Evolutionary conservation across 2,888 invertebrate genomes (phyloP).

Genomic region (Andricus quercusramuli): DNA sequence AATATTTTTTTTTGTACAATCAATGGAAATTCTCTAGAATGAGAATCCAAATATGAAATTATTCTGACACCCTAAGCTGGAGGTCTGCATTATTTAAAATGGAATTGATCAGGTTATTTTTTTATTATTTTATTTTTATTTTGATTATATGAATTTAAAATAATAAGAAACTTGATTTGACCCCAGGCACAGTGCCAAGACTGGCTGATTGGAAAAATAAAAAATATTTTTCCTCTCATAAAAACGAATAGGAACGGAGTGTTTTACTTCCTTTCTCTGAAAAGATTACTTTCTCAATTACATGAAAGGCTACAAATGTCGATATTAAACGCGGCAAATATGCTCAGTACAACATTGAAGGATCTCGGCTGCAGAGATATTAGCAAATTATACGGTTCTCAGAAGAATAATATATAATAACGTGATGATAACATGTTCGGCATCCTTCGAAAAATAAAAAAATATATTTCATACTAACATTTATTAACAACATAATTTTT

Average conservation of each 20-base stretch:
- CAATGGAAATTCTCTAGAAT: too few relatives aligned
- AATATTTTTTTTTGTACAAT: too few relatives aligned
- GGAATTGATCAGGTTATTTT: too few relatives aligned
- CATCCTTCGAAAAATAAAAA: background rate
- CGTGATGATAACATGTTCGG: background rate
- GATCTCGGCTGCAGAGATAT: background rate
- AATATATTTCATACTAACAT: background rate
- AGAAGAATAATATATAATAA: background rate
- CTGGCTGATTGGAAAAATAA: background rate
- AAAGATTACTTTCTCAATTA: background rate
- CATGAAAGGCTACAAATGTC: background rate
- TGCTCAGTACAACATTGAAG: background rate
- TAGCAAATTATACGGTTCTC: background rate
- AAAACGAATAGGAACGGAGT: background rate
- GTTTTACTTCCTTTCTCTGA: background rate
- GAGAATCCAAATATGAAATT: too few relatives aligned
- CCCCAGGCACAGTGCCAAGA: too few relatives aligned
- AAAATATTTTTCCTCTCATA: background rate
- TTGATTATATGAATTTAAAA: too few relatives aligned
- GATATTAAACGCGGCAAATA: slow-evolving; percentile 6
- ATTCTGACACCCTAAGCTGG: too few relatives aligned
- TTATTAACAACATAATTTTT: background rate
- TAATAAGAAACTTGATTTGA: too few relatives aligned
- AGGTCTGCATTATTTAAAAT: too few relatives aligned
- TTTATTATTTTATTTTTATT: too few relatives aligned